Evolutionary conservation across 1,140 invertebrate species (phyloP), one percentile per base, ranked within the genome.

Genomic region (Hormaphis cornu): DNA sequence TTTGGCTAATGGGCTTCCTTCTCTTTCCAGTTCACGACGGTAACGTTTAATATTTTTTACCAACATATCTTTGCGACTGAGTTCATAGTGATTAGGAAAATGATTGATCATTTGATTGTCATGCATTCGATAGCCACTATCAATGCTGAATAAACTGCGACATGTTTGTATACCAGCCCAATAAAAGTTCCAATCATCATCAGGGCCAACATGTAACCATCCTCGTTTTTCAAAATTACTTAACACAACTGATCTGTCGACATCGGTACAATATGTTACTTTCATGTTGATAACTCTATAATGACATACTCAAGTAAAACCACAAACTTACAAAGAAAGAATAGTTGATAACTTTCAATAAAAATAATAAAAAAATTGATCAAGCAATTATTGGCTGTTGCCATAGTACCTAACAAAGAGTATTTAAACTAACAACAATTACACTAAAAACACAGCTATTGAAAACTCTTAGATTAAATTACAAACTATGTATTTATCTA

Each of bases 171-270:
- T 93, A 14, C 87, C 89, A 1, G 93, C 90, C 93, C 93, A 97
- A 78, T 96, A 96, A 77, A 96, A 93, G 78, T 96, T 93, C 93
- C 93, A 97, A 74, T 96, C 92, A 76, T 97, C 93, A 73, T 96
- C 93, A 1, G 90, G 87, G 20, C 86, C 86, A 10, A 96, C 93
- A 80, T 92, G 89, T 26, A 86, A 81, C 93, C 93, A 97, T 10
- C 91, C 92, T 71, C 93, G 80, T 78, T 93, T 89, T 74, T 96
- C 92, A 77, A 95, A 97, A 79, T 97, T 97, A 73, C 90, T 89
- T 40, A 93, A 84, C 70, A 97, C 82, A 5, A 97, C 93, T 18
- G 92, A 95, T 79, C 96, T 96, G 74, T 97, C 93, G 76, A 94
- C 84, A 78, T 97, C 93, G 46, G 91, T 93, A 74, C 91, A 94